phyloP scores from a whole-genome alignment of 1,140 invertebrate species.

The Caerostris extrusa region DNA sequence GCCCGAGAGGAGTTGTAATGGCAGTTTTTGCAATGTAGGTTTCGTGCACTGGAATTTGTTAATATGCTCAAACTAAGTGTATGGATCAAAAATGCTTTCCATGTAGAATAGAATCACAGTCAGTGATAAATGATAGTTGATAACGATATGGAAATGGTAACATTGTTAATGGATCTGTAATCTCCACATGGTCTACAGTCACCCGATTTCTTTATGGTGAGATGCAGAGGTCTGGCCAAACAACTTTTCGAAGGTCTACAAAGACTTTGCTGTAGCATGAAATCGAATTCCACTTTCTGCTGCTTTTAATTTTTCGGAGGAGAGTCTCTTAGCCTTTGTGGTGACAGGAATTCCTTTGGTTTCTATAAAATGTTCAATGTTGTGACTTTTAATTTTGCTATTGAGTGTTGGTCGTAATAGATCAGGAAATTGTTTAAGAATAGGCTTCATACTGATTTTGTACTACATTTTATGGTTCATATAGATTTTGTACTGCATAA shows the following conservation, averaged over 20 bases:
- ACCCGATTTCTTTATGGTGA: slow-evolving; percentile 77
- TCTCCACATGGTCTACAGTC: no score
- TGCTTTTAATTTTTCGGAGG: slow-evolving; percentile 64
- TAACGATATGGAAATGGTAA: slow-evolving; percentile 73
- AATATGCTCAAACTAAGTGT: slow-evolving; percentile 72
- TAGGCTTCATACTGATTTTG: no score
- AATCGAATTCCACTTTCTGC: slow-evolving; percentile 73
- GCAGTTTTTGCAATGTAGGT: slow-evolving; percentile 74
- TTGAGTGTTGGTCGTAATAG: no score
- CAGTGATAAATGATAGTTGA: slow-evolving; percentile 61
- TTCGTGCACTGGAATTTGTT: slow-evolving; percentile 74
- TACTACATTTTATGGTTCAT: no score
- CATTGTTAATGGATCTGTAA: slow-evolving; percentile 57
- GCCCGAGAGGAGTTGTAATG: slow-evolving; percentile 69
- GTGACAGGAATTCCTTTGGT: slow-evolving; percentile 67
- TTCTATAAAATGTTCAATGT: no score
- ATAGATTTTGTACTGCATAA: no score
- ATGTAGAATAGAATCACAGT: slow-evolving; percentile 73
- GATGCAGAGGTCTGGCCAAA: slow-evolving; percentile 79
- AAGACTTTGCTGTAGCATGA: slow-evolving; percentile 74
- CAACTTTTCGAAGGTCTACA: slow-evolving; percentile 78
- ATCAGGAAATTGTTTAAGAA: no score
- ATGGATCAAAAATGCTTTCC: slow-evolving; percentile 72
- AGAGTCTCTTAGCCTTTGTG: slow-evolving; percentile 68
- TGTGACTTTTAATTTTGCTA: no score